Evolutionary conservation across 2,888 invertebrate species (phyloP).

Genomic region (Dascillus cervinus): DNA sequence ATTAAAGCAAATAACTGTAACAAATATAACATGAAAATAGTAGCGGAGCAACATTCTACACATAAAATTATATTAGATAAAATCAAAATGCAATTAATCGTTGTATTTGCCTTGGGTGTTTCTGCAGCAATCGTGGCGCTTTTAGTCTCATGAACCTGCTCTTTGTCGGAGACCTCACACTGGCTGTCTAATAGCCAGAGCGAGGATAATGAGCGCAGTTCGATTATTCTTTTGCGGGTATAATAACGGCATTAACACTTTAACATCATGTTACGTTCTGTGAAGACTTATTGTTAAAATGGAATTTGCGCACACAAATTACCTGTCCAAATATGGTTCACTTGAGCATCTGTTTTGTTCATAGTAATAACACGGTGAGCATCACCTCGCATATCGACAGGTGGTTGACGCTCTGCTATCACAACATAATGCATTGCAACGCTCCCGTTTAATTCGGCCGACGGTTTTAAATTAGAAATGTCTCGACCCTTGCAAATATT

Average conservation of each 20-base stretch:
- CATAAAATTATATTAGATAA: too few species aligned
- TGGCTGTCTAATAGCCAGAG: conserved; percentile 19
- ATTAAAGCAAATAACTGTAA: too few species aligned
- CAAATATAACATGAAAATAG: too few species aligned
- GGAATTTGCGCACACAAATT: background rate
- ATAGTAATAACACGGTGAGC: too few species aligned
- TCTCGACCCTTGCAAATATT: conserved; percentile 17
- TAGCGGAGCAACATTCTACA: too few species aligned
- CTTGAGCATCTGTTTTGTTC: too few species aligned
- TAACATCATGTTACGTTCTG: conserved; percentile 22
- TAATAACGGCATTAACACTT: conserved; percentile 32
- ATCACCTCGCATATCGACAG: too few species aligned
- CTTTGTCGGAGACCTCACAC: conserved; percentile 19
- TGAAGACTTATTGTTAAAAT: conserved; percentile 13
- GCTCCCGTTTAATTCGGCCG: conserved; percentile 6
- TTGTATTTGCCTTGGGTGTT: background rate
- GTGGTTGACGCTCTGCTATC: conserved; percentile 14
- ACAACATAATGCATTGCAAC: too few species aligned
- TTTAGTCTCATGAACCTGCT: background rate
- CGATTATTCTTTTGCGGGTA: conserved; percentile 14
- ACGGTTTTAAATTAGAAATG: conserved; percentile 15
- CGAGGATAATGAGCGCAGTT: conserved; percentile 21
- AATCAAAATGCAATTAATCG: background rate
- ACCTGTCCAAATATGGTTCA: too few species aligned
- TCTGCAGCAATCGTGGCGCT: background rate